phyloP scores from a whole-genome alignment of 2,113 vertebrate species.

The Amphiprion percula region DNA sequence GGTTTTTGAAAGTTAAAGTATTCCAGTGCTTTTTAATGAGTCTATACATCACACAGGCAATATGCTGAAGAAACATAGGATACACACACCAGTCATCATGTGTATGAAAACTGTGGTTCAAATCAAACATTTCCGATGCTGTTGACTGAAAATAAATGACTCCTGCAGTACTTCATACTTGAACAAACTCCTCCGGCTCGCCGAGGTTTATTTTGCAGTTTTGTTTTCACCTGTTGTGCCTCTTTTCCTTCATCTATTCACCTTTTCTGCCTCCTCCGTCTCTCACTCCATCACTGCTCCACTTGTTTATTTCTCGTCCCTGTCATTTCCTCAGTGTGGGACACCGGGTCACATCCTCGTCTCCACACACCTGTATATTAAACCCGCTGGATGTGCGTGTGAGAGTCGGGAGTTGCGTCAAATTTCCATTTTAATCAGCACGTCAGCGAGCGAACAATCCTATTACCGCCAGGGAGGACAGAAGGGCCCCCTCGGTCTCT shows the following conservation, averaged over 20 bases:
- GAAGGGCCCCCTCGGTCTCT: conserved; percentile 29
- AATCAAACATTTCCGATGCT: too few species aligned
- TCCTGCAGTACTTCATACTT: too few species aligned
- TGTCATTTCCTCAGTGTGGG: background rate
- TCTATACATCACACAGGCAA: too few species aligned
- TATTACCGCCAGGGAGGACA: conserved; percentile 70
- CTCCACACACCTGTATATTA: conserved; percentile 48
- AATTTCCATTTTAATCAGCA: conserved; percentile 80
- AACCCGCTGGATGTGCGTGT: conserved; percentile 16
- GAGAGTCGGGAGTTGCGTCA: conserved; percentile 27
- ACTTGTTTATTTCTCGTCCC: background rate
- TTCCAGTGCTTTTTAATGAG: too few species aligned
- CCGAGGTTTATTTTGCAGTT: too few species aligned
- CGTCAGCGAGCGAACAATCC: conserved; percentile 67
- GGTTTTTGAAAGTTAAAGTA: too few species aligned
- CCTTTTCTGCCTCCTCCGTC: background rate
- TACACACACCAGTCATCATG: too few species aligned
- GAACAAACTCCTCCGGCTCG: too few species aligned
- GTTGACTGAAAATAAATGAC: too few species aligned
- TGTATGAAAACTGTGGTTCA: too few species aligned
- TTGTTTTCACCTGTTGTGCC: too few species aligned
- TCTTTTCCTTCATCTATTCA: background rate
- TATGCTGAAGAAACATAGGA: too few species aligned
- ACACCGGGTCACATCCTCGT: conserved; percentile 48
- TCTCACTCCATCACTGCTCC: background rate